Base-by-base conservation (phyloP, 2,797 vertebrate species). In the Mionectes olivaceus region DNA sequence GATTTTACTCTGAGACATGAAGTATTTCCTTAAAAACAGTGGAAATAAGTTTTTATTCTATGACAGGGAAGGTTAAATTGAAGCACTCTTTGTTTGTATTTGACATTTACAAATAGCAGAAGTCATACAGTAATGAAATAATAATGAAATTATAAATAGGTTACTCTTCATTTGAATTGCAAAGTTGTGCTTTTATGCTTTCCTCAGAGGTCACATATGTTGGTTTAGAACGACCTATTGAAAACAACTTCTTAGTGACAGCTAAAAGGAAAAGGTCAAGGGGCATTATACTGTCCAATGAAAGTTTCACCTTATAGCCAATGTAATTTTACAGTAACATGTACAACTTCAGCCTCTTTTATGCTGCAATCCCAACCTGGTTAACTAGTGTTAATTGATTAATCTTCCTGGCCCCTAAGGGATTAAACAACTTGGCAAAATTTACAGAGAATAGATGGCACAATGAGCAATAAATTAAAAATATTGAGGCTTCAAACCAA, bases 131-230 rank as follows among this genome's bases (percentile, higher is more conserved):
- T 63, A 77, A 89, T 89, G 81, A 95, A 97, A 80, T 85, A 96
- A 96, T 95, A 95, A 95, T 95, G 71, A 95, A 95, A 96, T 84
- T 92, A 87, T 94, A 94, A 93, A 91, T 88, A 96, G 88, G 50
- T 35, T 94, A 64, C 32, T 90, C 77, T 83, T 94, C 63, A 95
- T 96, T 93, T 95, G 87, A 94, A 95, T 96, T 96, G 85, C 88
- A 95, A 95, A 94, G 43, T 56, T 67, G 50, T 46, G 55, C 70
- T 89, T 92, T 89, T 87, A 59, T 89, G 67, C 67, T 85, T 91
- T 84, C 55, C 35, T 69, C 67, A 24, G 67, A 94, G 59, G 80
- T 94, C 78, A 60, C 55, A 77, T 69, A 33, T 43, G 23, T 59
- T 94, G 64, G 47, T 84, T 35, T 49, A 28, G 33, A 95, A 81